Conservation (phyloP, 2,797 vertebrate genomes). For the Apodemus agrarius region DNA sequence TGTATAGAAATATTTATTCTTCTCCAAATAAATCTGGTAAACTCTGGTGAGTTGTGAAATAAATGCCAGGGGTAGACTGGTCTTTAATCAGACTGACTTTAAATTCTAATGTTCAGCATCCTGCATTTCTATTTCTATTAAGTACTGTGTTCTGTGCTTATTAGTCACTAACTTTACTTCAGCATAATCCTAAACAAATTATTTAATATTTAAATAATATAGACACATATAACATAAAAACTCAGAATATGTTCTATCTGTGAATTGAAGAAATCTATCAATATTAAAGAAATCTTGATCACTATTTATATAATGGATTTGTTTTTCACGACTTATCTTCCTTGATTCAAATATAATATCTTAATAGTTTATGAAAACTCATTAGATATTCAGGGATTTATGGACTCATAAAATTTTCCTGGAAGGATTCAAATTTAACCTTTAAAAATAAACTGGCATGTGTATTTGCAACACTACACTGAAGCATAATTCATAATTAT, state of each 20-base stretch:
- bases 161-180: background rate
- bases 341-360: background rate
- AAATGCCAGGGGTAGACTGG: background rate
- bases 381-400: constrained; percentile 15
- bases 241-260: constrained; percentile 19
- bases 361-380: constrained; percentile 36
- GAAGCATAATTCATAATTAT: background rate
- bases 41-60: background rate
- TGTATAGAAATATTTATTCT: background rate
- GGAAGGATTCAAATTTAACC: constrained; percentile 15
- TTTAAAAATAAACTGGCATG: constrained; percentile 3
- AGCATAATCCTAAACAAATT: background rate
- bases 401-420: background rate
- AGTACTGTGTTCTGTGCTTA: background rate
- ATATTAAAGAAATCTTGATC: background rate
- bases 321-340: background rate
- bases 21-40: constrained; percentile 22
- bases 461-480: background rate
- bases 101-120: background rate
- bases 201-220: constrained; percentile 29
- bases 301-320: background rate
- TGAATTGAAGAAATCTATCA: constrained; percentile 14
- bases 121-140: background rate
- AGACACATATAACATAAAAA: background rate
- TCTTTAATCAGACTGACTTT: background rate